Evolutionary conservation across 2,797 vertebrate genomes (phyloP).

Genomic region (Sciurus carolinensis): DNA sequence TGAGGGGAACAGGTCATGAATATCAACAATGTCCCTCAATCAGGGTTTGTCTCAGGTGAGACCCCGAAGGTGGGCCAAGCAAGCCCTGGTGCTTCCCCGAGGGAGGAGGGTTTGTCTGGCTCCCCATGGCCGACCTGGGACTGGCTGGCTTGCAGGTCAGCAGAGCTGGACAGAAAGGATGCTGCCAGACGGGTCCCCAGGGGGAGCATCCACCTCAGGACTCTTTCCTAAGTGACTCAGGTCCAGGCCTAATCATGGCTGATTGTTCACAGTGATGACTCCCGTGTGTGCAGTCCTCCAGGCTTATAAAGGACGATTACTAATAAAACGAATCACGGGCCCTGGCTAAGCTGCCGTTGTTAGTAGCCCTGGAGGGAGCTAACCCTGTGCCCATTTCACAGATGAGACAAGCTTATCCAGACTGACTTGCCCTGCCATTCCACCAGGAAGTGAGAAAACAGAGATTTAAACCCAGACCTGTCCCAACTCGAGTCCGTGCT

Average conservation of each 20-base stretch:
- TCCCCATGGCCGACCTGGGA: neutral
- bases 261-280: neutral
- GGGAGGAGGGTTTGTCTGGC: no score
- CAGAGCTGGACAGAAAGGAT: neutral
- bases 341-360: neutral
- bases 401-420: neutral
- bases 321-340: neutral
- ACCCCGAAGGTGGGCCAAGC: neutral
- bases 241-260: neutral
- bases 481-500: neutral
- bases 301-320: neutral
- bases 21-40: neutral
- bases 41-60: neutral
- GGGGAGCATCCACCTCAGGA: neutral
- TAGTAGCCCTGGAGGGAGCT: neutral
- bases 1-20: neutral
- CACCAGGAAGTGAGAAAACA: neutral
- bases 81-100: neutral
- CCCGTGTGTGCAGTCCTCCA: neutral
- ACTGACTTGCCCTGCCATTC: neutral
- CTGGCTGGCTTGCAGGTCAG: neutral
- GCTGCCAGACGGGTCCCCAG: neutral
- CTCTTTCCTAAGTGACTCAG: neutral
- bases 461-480: neutral
- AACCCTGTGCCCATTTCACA: neutral